Evolutionary conservation across 2,888 invertebrate genomes (phyloP).

Genomic region (Apamea anceps): DNA sequence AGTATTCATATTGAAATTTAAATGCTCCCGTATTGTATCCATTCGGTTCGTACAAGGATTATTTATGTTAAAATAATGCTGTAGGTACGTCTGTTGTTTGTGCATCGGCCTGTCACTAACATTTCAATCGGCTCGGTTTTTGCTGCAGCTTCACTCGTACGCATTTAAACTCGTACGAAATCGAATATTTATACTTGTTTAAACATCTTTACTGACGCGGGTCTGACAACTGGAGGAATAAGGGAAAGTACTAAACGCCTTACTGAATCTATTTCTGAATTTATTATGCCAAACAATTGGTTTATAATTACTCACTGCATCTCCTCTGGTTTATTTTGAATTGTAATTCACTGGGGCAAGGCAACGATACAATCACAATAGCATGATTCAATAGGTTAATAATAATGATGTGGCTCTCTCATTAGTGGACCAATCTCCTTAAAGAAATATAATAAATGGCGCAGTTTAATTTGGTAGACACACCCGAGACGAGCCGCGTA

Average conservation of each 20-base stretch:
- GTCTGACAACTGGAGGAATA: constrained; percentile 83
- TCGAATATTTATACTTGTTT: constrained; percentile 88
- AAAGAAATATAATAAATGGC: constrained; percentile 88
- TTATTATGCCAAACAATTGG: constrained; percentile 37
- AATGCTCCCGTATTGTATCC: constrained; percentile 85
- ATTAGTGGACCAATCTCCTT: constrained; percentile 85
- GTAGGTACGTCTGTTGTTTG: constrained; percentile 88
- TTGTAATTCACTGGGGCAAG: constrained; percentile 51
- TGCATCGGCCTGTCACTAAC: constrained; percentile 89
- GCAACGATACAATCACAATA: constrained; percentile 57
- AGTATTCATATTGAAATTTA: constrained; percentile 88
- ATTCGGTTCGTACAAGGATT: constrained; percentile 89
- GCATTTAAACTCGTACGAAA: constrained; percentile 78
- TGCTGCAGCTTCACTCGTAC: constrained; percentile 83
- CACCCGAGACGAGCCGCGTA: constrained; percentile 86
- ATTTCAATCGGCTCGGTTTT: constrained; percentile 88
- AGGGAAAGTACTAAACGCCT: constrained; percentile 77
- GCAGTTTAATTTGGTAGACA: constrained; percentile 90
- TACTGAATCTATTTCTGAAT: constrained; percentile 71
- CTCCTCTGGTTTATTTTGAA: constrained; percentile 42
- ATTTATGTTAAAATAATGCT: constrained; percentile 90
- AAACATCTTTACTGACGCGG: constrained; percentile 89
- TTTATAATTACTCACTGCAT: constrained; percentile 45
- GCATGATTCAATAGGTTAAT: constrained; percentile 65
- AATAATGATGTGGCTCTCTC: constrained; percentile 78